Evolutionary conservation across 2,888 invertebrate genomes (phyloP).

Genomic region (Drosophila melanocephala): DNA sequence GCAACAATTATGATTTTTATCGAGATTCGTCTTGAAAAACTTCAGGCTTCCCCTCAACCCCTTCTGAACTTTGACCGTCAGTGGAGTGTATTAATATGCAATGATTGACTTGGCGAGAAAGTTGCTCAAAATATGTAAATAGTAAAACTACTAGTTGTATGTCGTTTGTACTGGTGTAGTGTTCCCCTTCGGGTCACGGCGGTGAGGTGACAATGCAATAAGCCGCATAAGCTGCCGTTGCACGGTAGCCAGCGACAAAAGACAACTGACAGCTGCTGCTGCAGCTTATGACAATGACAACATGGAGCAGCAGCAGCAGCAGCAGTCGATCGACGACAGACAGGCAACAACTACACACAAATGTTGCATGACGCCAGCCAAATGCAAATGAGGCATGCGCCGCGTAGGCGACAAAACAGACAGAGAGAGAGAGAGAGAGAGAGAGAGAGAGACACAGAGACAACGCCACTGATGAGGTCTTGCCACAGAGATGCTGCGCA

Average conservation of each 20-base stretch:
- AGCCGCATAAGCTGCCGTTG: conserved; percentile 16
- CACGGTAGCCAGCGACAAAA: conserved; percentile 47
- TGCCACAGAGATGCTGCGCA: conserved; percentile 44
- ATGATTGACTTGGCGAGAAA: conserved; percentile 30
- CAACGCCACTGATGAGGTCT: conserved; percentile 3
- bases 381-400: conserved; percentile 77
- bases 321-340: conserved; percentile 43
- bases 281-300: conserved; percentile 64
- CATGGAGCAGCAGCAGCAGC: conserved; percentile 23
- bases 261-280: conserved; percentile 55
- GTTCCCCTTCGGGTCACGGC: conserved; percentile 19
- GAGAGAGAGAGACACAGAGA: conserved; percentile 12
- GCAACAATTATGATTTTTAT: conserved; percentile 78
- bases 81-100: conserved; percentile 24
- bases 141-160: conserved; percentile 3
- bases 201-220: conserved; percentile 44
- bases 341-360: conserved; percentile 47
- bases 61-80: conserved; percentile 38
- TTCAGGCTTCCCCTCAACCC: neutral
- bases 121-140: conserved; percentile 38
- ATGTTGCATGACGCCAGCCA: conserved; percentile 73
- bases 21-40: conserved; percentile 7
- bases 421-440: neutral
- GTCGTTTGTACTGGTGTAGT: neutral
- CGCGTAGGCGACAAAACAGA: conserved; percentile 73